Evolutionary conservation across 1,140 invertebrate species (phyloP), one percentile per base, ranked within the genome.

Genomic region (Temnothorax nylanderi): DNA sequence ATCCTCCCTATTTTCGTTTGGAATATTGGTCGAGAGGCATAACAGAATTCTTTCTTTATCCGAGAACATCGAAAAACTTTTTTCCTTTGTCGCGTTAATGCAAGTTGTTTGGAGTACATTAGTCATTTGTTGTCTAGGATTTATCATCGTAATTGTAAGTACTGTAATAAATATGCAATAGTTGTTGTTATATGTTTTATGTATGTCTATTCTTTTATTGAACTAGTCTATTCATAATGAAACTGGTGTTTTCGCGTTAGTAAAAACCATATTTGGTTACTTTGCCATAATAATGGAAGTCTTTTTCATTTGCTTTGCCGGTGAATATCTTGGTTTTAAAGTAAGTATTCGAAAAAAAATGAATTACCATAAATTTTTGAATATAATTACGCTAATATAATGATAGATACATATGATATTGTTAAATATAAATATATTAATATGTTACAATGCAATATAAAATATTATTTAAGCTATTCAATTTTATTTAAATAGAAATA

Each of bases 281-380:
- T 0, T 65, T 6, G 76, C n/a, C 5, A 5, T 86, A 54, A 65
- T 64, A 13, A 44, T 32, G 18, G 84, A 86, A 54, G 60, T 49
- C 6, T 88, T 86, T 32, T 26, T 78, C 3, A 71, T 88, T 64
- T 88, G 75, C n/a, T 88, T 80, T 16, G 82, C 75, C 4, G 82
- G 87, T 37, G 82, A 88, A 72, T 80, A 86, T 41, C 51, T 88
- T 5, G 75, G 44, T 13, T 16, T 16, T 4, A 88, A 85, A 47
- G 81, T 85, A n/a, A 64, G 26, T 80, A 16, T 32, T 47, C 16
- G 8, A 16, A 18, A 60, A 56, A 5, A n/a, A 18, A 56, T 56
- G 0, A 56, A 7, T 16, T 4, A 0, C 26, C 26, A 26, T 26
- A 26, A 16, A 32, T 32, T 2, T 60, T 13, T 62, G 6, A 32